Conservation (phyloP, 2,797 vertebrate genomes). For the Staurois parvus region DNA sequence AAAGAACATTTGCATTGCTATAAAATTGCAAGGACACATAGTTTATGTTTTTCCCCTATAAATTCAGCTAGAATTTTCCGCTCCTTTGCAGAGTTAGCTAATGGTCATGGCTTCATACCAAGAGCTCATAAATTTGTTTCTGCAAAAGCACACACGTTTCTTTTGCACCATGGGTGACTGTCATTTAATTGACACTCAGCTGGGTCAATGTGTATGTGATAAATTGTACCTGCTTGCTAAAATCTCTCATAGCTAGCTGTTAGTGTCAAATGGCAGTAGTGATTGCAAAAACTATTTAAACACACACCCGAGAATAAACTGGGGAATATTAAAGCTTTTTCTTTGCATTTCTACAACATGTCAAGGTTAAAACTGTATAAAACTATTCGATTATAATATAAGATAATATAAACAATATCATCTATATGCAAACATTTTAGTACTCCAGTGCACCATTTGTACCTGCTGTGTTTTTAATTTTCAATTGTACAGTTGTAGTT, state of each 20-base stretch:
- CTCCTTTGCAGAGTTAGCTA: slow-evolving; percentile 31
- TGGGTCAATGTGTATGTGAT: slow-evolving; percentile 54
- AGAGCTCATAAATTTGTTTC: slow-evolving; percentile 53
- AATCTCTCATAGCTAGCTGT: slow-evolving; percentile 59
- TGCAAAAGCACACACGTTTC: slow-evolving; percentile 58
- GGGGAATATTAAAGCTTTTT: slow-evolving; percentile 27
- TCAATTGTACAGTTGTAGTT: background rate
- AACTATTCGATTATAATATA: background rate
- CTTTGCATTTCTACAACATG: slow-evolving; percentile 25
- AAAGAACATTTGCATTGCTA: slow-evolving; percentile 34
- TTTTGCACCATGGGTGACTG: slow-evolving; percentile 53
- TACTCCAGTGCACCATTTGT: background rate
- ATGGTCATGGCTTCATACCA: slow-evolving; percentile 55
- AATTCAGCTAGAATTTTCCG: background rate
- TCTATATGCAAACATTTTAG: slow-evolving; percentile 32
- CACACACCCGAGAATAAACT: slow-evolving; percentile 29
- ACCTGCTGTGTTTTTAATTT: slow-evolving; percentile 1
- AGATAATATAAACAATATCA: slow-evolving; percentile 15
- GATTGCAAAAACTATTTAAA: slow-evolving; percentile 56
- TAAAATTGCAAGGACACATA: slow-evolving; percentile 19
- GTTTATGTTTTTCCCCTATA: slow-evolving; percentile 28
- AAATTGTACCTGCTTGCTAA: slow-evolving; percentile 53
- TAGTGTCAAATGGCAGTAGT: slow-evolving; percentile 48
- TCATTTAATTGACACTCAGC: slow-evolving; percentile 60
- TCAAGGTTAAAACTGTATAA: slow-evolving; percentile 40